Percentiles rank a stretch among this genome's conserved stretches.
Evolutionary conservation across 2,113 vertebrate species (phyloP).

Genomic region (Hypocryptadius cinnamomeus): DNA sequence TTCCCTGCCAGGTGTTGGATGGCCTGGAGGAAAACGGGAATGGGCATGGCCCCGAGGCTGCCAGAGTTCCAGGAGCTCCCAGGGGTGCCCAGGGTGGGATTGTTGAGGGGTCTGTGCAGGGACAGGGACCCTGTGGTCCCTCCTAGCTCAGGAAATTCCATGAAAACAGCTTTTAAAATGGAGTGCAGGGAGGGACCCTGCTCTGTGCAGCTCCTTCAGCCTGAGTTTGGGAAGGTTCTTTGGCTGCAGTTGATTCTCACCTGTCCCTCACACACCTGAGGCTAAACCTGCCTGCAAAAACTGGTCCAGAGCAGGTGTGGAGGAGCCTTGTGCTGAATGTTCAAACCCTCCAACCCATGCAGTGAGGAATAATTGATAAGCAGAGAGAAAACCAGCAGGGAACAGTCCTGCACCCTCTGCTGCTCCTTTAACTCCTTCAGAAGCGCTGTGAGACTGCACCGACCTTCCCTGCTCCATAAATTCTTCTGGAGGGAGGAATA

Average conservation of each 20-base stretch:
- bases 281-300: neutral
- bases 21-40: neutral
- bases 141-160: neutral
- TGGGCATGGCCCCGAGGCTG: neutral
- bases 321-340: neutral
- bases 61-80: neutral
- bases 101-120: neutral
- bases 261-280: neutral
- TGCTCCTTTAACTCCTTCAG: neutral
- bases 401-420: neutral
- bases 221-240: neutral
- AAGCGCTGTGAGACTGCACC: neutral
- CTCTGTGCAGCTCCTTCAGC: neutral
- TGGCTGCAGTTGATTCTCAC: neutral
- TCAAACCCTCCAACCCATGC: neutral
- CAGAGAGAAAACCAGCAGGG: neutral
- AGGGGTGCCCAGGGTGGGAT: neutral
- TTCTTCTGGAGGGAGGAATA: neutral
- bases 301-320: neutral
- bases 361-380: neutral
- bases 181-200: neutral
- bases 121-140: neutral
- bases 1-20: neutral
- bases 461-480: neutral
- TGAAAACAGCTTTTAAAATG: neutral